Conservation (phyloP, 2,113 vertebrate species). For the Callocephalon fimbriatum region DNA sequence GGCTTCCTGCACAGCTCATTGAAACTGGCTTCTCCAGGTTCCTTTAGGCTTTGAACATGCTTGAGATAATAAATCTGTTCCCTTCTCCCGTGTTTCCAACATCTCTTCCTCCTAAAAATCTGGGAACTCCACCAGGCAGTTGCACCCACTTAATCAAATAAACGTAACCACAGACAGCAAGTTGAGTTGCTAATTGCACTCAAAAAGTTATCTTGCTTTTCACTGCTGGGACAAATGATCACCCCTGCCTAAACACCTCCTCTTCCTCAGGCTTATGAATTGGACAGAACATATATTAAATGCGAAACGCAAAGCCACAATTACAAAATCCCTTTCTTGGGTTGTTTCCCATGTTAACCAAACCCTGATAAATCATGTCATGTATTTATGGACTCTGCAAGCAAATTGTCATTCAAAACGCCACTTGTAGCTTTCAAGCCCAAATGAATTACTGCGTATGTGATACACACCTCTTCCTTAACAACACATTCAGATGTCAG, state of each 20-base stretch:
- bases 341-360: slow-evolving; percentile 37
- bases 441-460: not conserved
- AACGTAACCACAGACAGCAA: not conserved
- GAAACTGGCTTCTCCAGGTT: not conserved
- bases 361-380: not conserved
- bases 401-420: slow-evolving; percentile 51
- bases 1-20: not conserved
- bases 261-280: not conserved
- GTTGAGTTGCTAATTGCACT: not conserved
- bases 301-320: not conserved
- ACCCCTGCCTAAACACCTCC: not conserved
- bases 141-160: slow-evolving; percentile 20
- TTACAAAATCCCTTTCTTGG: slow-evolving; percentile 36
- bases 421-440: slow-evolving; percentile 47
- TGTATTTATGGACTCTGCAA: not conserved
- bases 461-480: slow-evolving; percentile 72
- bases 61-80: not conserved
- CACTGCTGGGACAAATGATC: not conserved
- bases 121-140: not conserved
- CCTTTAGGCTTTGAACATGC: not conserved
- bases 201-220: not conserved
- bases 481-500: slow-evolving; percentile 73
- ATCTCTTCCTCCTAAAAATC: not conserved
- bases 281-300: not conserved
- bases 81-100: not conserved